Base-by-base conservation (phyloP, 2,888 invertebrate species). In the Drosophila phalerata region DNA sequence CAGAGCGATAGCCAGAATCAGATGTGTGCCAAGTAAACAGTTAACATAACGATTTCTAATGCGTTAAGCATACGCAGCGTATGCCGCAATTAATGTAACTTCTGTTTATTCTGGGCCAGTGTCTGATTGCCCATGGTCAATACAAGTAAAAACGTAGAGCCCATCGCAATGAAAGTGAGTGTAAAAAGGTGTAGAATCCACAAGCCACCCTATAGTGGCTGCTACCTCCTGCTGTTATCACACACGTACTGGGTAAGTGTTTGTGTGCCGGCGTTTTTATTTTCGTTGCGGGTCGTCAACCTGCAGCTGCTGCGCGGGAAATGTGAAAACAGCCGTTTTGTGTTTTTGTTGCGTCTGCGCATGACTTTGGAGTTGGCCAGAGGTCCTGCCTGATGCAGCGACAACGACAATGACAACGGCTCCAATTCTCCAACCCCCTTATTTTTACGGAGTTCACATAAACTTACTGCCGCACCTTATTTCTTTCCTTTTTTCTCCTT, bases 251-350 rank as follows among this genome's bases (percentile, higher is more conserved):
- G 1, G 6, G 11, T 8, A 28, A 30, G 48, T 57, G 32, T 52
- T 56, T 56, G 55, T 51, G 28, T 77, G 64, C 75, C 77, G 77
- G 79, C 68, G 42, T 73, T 75, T 72, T 72, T 73, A 70, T 77
- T 69, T 75, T 76, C 78, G 56, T 72, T 65, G 71, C 51, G 74
- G 89, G 90, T 88, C 88, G 89, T 82, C 89, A 88, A 88, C 88
- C 88, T 72, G 71, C 72, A 11, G 55, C 53, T 55, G 37, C 38
- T 74, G 73, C 88, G 90, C 90, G 88, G 90, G 90, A 89, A 70
- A 85, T 71, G 75, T 64, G 64, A 73, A 88, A 85, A 83, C 87
- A 89, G 90, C 88, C 87, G 88, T 89, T 85, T 88, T 81, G 30
- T 73, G 79, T 82, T 81, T 81, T 82, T 73, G 68, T 81, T 57